Percentiles rank a stretch among this genome's conserved stretches.
Evolutionary conservation across 1,140 invertebrate genomes (phyloP).

Genomic region (Phenacoccus solenopsis): DNA sequence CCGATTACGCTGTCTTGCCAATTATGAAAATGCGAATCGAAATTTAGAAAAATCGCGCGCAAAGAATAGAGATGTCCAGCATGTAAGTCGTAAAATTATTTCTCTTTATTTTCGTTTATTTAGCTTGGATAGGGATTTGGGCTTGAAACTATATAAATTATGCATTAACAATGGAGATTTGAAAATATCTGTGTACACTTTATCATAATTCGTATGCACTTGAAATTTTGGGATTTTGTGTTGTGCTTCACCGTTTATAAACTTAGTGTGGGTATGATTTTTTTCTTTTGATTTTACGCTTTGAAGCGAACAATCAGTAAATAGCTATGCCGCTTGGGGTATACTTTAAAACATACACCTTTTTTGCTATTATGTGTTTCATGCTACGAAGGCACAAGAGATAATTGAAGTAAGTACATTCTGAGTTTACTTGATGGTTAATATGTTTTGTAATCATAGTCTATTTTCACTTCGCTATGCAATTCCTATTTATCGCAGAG

Average conservation of each 20-base stretch:
- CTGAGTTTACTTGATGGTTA: too few relatives aligned
- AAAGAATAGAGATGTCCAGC: slow-evolving; percentile 95
- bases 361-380: neutral
- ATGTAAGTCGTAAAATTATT: slow-evolving; percentile 48
- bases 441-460: too few relatives aligned
- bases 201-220: too few relatives aligned
- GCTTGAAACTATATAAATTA: slow-evolving; percentile 16
- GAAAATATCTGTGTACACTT: too few relatives aligned
- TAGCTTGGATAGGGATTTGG: neutral
- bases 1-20: slow-evolving; percentile 73
- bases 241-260: too few relatives aligned
- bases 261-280: too few relatives aligned
- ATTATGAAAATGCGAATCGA: slow-evolving; percentile 93
- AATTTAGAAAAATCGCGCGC: slow-evolving; percentile 88
- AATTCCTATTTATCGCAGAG: too few relatives aligned
- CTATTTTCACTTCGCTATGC: too few relatives aligned
- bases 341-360: too few relatives aligned
- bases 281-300: too few relatives aligned
- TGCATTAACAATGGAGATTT: slow-evolving; percentile 5
- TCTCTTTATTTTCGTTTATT: slow-evolving; percentile 21
- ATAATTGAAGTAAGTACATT: slow-evolving; percentile 35
- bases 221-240: too few relatives aligned
- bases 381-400: slow-evolving; percentile 30
- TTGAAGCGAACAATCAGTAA: neutral
- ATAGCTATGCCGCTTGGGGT: too few relatives aligned